phyloP scores from a whole-genome alignment of 2,797 vertebrate genomes.

The Sebastes baramenuke region DNA sequence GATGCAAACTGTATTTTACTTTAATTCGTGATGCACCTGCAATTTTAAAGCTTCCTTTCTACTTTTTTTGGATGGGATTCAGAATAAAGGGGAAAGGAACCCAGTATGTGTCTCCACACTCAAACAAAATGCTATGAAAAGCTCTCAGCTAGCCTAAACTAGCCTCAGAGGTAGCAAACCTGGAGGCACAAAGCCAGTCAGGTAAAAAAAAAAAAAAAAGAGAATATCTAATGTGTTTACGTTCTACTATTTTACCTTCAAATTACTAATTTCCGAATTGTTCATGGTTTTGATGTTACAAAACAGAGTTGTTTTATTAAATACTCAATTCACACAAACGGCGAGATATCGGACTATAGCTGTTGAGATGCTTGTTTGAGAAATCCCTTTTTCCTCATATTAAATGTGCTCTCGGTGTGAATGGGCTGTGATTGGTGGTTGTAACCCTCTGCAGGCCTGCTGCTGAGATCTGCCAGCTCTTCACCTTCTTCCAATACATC shows the following conservation, averaged over 20 bases:
- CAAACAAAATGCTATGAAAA: conserved; percentile 4
- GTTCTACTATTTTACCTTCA: neutral
- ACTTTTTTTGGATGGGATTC: conserved; percentile 17
- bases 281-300: neutral
- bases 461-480: conserved; percentile 45
- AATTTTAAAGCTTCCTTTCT: conserved; percentile 19
- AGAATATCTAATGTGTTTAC: neutral
- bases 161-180: neutral
- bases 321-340: neutral
- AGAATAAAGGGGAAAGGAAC: conserved; percentile 7
- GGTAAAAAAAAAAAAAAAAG: neutral
- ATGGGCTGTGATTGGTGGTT: conserved; percentile 23
- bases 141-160: neutral
- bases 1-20: conserved; percentile 30
- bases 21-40: conserved; percentile 28
- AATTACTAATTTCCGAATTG: neutral
- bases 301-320: neutral
- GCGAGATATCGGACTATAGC: neutral
- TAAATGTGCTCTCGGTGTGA: neutral
- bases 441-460: conserved; percentile 34
- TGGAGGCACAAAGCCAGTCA: neutral
- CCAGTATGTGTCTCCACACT: neutral
- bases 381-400: neutral
- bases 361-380: neutral
- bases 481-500: conserved; percentile 56